A percentile compares a stretch with the other conserved stretches of the same genome.
These are phyloP conservation scores for Coryphaenoides rupestris DNA, from an alignment of 2,113 vertebrate genomes.

Conservation along the genomic window DNA sequence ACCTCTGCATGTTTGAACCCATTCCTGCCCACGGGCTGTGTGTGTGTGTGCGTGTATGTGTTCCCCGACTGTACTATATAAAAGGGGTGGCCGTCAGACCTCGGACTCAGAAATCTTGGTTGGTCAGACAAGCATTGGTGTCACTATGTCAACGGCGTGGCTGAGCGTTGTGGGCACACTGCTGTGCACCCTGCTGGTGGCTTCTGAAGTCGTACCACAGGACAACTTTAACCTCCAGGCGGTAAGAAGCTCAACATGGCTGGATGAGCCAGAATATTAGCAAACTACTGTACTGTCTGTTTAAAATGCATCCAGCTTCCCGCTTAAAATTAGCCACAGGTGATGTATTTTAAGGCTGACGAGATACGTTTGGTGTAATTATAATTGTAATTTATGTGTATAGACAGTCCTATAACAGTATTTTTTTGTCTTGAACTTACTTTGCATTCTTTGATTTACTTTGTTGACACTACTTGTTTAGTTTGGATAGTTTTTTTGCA, in stretches of 20 bases:
- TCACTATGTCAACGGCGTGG: constrained; percentile 46
- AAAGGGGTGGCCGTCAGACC: constrained; percentile 31
- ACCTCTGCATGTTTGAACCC: constrained; percentile 46
- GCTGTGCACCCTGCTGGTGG: constrained; percentile 31
- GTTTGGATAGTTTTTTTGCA: no score
- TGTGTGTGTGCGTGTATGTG: constrained; percentile 1
- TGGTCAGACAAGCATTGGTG: constrained; percentile 8
- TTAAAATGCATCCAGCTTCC: no score
- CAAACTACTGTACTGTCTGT: no score
- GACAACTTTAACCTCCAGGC: constrained; percentile 68
- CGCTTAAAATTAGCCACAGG: no score
- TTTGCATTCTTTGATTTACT: no score
- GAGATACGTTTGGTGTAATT: no score
- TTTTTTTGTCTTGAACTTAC: no score
- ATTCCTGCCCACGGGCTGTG: constrained; percentile 34
- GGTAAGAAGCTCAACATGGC: constrained; percentile 65
- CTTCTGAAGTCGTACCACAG: constrained; percentile 50
- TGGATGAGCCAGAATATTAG: no score
- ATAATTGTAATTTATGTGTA: no score
- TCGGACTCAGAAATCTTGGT: constrained; percentile 8
- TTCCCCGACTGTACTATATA: constrained; percentile 47
- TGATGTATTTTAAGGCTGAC: no score
- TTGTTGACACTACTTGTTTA: no score
- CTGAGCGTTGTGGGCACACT: constrained; percentile 49
- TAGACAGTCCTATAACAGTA: no score